A percentile compares a stretch with the other conserved stretches of the same genome.
Conservation (phyloP, 2,888 invertebrate species). For the Scelioninae gen. 1 region DNA sequence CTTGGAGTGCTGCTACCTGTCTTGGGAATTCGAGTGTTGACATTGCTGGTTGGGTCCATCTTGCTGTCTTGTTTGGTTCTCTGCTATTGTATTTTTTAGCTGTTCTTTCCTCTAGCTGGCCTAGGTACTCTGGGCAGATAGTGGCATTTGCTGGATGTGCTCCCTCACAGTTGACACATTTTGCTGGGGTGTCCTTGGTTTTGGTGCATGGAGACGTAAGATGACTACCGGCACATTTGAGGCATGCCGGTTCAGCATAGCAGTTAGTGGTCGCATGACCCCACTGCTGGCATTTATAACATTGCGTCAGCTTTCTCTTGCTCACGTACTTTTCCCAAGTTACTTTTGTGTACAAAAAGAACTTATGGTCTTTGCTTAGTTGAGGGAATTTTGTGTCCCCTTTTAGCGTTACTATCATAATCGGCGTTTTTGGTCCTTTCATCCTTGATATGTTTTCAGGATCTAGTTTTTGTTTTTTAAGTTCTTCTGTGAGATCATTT, state of each 20-base stretch:
- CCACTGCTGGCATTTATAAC: conserved; percentile 73
- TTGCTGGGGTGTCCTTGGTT: neutral
- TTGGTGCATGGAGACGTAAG: neutral
- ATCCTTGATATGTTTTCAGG: conserved; percentile 42
- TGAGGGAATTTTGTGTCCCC: conserved; percentile 28
- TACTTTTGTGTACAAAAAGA: conserved; percentile 56
- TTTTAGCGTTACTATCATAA: conserved; percentile 52
- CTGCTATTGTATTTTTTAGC: no score
- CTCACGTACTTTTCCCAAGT: conserved; percentile 65
- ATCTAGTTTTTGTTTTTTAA: conserved; percentile 11
- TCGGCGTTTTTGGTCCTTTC: conserved; percentile 58
- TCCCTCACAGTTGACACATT: neutral
- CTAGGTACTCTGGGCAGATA: neutral
- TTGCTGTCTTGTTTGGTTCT: no score
- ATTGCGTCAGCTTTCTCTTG: conserved; percentile 67
- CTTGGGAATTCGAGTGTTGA: no score
- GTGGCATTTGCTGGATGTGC: neutral
- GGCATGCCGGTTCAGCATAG: conserved; percentile 42
- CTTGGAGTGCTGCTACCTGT: no score
- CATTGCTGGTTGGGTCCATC: no score
- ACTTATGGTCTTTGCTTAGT: conserved; percentile 25
- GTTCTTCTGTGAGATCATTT: conserved; percentile 27
- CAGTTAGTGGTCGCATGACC: conserved; percentile 63
- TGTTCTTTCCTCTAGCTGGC: no score
- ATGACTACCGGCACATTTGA: neutral